A percentile compares a stretch with the other conserved stretches of the same genome.
phyloP scores from a whole-genome alignment of 2,888 invertebrate species.

The Euplexia lucipara region DNA sequence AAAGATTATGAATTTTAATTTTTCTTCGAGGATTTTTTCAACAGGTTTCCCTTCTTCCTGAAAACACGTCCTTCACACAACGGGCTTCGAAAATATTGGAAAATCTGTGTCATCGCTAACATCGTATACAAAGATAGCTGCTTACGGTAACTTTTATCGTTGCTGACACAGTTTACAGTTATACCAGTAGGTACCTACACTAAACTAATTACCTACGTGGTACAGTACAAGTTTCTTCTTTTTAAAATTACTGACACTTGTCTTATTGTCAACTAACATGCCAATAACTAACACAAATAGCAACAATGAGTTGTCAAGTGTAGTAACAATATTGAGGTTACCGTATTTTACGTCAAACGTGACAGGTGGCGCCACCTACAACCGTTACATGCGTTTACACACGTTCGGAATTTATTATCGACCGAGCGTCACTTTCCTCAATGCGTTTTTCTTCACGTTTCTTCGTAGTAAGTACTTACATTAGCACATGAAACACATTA shows the following conservation, averaged over 20 bases:
- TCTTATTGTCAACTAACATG: neutral
- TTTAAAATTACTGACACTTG: neutral
- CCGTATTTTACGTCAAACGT: conserved; percentile 15
- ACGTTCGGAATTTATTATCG: conserved; percentile 25
- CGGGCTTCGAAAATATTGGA: conserved; percentile 6
- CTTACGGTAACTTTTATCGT: conserved; percentile 17
- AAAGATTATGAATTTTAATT: conserved; percentile 10
- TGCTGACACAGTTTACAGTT: conserved; percentile 4
- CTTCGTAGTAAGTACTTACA: conserved; percentile 6
- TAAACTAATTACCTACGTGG: no score
- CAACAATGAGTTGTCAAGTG: neutral
- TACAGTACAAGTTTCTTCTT: neutral
- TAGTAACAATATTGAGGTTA: neutral
- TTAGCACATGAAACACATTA: conserved; percentile 39
- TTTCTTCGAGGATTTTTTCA: conserved; percentile 20
- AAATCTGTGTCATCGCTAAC: neutral
- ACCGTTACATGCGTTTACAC: conserved; percentile 11
- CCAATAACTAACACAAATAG: neutral
- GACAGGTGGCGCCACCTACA: conserved; percentile 34
- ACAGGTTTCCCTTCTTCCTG: conserved; percentile 19
- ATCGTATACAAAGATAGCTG: conserved; percentile 12
- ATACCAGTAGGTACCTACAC: neutral
- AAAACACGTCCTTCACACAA: conserved; percentile 8
- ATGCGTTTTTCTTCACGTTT: conserved; percentile 31
- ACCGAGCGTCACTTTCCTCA: conserved; percentile 22